Conservation (phyloP, 2,797 vertebrate species). For the Lateolabrax maculatus region DNA sequence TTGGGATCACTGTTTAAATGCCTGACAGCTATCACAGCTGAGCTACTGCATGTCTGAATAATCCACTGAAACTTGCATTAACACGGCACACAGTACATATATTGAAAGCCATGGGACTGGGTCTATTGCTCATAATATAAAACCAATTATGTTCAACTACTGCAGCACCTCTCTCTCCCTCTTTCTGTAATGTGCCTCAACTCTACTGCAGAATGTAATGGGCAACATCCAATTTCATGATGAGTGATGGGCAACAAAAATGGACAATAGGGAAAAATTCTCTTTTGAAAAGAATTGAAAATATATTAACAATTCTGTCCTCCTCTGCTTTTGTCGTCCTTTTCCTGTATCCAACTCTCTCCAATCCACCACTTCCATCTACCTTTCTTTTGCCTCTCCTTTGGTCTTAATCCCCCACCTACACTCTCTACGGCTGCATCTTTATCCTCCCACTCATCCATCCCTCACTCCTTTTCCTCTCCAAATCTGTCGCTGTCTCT, state of each 20-base stretch:
- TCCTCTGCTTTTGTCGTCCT: constrained; percentile 26
- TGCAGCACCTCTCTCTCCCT: constrained; percentile 34
- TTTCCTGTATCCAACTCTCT: constrained; percentile 42
- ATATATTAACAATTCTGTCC: constrained; percentile 50
- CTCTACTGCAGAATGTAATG: constrained; percentile 36
- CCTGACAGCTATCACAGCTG: constrained; percentile 68
- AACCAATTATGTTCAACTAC: constrained; percentile 42
- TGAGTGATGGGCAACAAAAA: constrained; percentile 51
- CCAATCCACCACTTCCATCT: constrained; percentile 58
- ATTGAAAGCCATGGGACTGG: constrained; percentile 42
- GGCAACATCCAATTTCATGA: constrained; percentile 47
- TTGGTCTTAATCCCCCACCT: constrained; percentile 63
- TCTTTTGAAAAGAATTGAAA: constrained; percentile 58
- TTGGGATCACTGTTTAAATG: constrained; percentile 70
- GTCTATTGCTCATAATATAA: constrained; percentile 21
- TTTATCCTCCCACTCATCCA: constrained; percentile 58
- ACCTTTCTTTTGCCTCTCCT: constrained; percentile 61
- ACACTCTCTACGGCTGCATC: constrained; percentile 38
- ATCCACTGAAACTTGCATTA: constrained; percentile 45
- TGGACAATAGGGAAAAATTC: constrained; percentile 38
- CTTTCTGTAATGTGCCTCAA: constrained; percentile 28
- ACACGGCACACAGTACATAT: constrained; percentile 16
- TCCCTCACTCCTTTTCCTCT: constrained; percentile 41
- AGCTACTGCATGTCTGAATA: constrained; percentile 56
- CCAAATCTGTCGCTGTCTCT: constrained; percentile 66